Base-by-base conservation (phyloP, 2,797 vertebrate genomes). In the Pachyuromys duprasi region DNA sequence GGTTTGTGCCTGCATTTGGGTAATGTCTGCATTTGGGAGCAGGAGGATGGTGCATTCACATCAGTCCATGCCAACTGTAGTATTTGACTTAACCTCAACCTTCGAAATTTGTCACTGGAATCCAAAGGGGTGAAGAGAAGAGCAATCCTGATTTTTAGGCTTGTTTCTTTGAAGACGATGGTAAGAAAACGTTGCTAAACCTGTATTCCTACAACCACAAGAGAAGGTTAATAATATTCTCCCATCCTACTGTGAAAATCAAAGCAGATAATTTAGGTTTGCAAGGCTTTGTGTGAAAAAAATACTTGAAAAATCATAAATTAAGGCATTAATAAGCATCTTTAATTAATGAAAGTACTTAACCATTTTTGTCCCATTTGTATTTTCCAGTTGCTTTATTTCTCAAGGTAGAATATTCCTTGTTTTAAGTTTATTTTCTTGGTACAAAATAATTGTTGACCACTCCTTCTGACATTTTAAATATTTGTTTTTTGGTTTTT, bases 381-480 rank as follows among this genome's bases (percentile, higher is more conserved):
- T 42, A 90, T 94, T 91, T 91, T 87, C n/a, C 82, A 24, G 6
- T 80, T 93, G 28, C 90, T 67, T 60, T 91, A 39, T 89, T 95
- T 65, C 49, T 83, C 42, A 63, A 15, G 3, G 8, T 93, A 87
- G 9, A 70, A 0, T 63, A 87, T 45, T 45, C 17, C 39, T 86
- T 89, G 42, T n/a, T 49, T 69, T n/a, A 31, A 65, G 65, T 75
- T 78, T 84, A 76, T 15, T 84, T 49, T 12, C 11, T 57, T 5
- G 78, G 9, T 18, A 67, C 62, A 78, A 91, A 94, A 90, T 49
- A 24, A 55, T 72, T 84, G 2, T 49, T 83, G 26, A 75, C 45
- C 87, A 81, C 45, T 76, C 5, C 0, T 89, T 70, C 49, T 94
- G 57, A 5, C 0, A 72, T 91, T 65, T 72, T 65, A 36, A 87